Percentiles rank a stretch among this genome's conserved stretches.
Evolutionary conservation across 2,113 vertebrate genomes (phyloP).

Genomic region (Syngnathoides biaculeatus): DNA sequence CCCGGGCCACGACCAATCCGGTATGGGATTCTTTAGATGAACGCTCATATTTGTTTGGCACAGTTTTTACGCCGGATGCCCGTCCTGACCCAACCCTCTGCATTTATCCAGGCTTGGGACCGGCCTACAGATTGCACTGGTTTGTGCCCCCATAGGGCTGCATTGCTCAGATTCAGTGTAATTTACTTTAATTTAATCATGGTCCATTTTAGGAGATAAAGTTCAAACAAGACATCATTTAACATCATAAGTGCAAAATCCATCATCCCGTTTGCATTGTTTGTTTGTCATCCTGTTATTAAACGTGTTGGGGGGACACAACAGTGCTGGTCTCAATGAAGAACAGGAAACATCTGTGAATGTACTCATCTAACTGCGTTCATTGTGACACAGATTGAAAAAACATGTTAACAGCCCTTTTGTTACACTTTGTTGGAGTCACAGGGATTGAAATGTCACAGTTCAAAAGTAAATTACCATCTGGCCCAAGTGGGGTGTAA

Average conservation of each 20-base stretch:
- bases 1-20: no score
- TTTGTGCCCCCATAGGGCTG: no score
- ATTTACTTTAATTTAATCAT: no score
- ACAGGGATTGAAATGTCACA: neutral
- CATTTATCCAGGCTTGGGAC: no score
- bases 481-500: neutral
- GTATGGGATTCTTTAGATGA: no score
- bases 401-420: conserved; percentile 1
- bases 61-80: no score
- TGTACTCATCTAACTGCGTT: neutral
- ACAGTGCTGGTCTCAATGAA: neutral
- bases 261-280: neutral
- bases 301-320: neutral
- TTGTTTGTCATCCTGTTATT: conserved; percentile 1
- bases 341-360: conserved; percentile 7
- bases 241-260: neutral
- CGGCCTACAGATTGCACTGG: no score
- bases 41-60: no score
- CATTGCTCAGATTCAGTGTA: no score
- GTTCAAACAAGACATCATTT: neutral
- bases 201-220: neutral
- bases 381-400: neutral
- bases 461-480: neutral
- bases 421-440: neutral
- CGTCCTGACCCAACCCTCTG: no score